Evolutionary conservation across 64 coral and sea anemone species (phyloP), one percentile per base, ranked within the genome.

Genomic region (Trachythela sp.): DNA sequence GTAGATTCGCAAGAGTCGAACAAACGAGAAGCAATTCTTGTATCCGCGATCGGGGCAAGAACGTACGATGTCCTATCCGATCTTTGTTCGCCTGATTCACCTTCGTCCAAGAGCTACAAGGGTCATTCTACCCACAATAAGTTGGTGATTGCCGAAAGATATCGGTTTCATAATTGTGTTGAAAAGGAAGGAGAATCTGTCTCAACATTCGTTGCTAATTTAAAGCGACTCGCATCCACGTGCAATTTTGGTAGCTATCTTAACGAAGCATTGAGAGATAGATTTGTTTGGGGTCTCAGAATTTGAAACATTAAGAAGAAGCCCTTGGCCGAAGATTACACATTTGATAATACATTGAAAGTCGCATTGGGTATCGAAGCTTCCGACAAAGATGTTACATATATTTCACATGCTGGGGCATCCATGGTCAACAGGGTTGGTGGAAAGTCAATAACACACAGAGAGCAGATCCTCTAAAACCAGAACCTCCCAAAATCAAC

Each of bases 251-350:
- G 42, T 11, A 45, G 4, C 11, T 45, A 45, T 11, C 4, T 45
- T 11, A 45, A 45, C 42, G 42, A 45, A 11, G 42, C 42, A 4
- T 45, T 45, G 42, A 4, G 42, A 45, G 42, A 45, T 45, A 4
- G 42, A 45, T 45, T 45, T 11, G 4, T 45, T 4, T 45, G 42
- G 4, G 42, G 42, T 45, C 42, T 45, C 4, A 45, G 42, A 45
- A 45, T 4, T 45, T 4, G 4, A 45, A 45, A 91, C 54, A 91
- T 76, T 1, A 85, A 88, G 52, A 91, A 86, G 41, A 86, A 87
- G 30, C 29, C 85, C 13, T 60, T 91, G 50, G 85, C 89, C 39
- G 84, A 91, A 45, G 89, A 91, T 85, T 40, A 91, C 89, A 68
- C 59, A 10, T 80, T 80, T 22, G 70, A 91, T 24, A n/a, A 54